A percentile compares a stretch with the other conserved stretches of the same genome.
phyloP scores from a whole-genome alignment of 2,113 vertebrate genomes.

The Corapipo altera region DNA sequence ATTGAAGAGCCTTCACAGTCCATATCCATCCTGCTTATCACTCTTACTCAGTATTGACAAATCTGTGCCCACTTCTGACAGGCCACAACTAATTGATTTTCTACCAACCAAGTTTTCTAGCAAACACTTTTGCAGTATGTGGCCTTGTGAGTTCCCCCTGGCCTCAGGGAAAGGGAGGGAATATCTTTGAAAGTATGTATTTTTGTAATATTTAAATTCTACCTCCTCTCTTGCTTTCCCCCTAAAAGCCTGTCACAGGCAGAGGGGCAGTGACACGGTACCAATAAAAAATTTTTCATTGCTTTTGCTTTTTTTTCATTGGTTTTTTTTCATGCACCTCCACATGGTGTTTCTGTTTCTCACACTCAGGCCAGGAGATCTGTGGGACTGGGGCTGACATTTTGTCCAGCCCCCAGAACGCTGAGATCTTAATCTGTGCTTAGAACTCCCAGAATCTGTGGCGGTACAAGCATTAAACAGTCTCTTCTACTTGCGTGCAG shows the following conservation, averaged over 20 bases:
- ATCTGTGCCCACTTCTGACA: constrained; percentile 38
- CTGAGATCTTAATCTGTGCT: not conserved
- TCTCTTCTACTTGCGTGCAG: not conserved
- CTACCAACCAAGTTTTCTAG: constrained; percentile 16
- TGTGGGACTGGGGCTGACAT: not conserved
- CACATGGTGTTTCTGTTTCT: not conserved
- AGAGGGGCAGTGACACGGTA: not conserved
- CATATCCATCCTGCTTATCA: constrained; percentile 60
- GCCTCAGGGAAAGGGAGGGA: not conserved
- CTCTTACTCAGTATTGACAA: constrained; percentile 56
- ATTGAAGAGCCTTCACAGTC: constrained; percentile 59
- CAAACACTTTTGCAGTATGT: not conserved
- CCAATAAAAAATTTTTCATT: not conserved
- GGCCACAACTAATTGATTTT: constrained; percentile 51
- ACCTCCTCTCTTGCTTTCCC: not conserved
- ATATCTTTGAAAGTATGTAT: not conserved
- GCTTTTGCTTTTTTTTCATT: not conserved
- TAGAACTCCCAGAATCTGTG: not conserved
- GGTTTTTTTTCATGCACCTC: not conserved
- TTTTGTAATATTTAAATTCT: not conserved
- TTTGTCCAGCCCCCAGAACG: not conserved
- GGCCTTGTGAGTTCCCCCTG: not conserved
- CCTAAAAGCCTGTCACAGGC: not conserved
- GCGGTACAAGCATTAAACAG: not conserved
- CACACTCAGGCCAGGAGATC: not conserved